Evolutionary conservation across 2,888 invertebrate species (phyloP), one percentile per base, ranked within the genome.

Genomic region (Hedya salicella): DNA sequence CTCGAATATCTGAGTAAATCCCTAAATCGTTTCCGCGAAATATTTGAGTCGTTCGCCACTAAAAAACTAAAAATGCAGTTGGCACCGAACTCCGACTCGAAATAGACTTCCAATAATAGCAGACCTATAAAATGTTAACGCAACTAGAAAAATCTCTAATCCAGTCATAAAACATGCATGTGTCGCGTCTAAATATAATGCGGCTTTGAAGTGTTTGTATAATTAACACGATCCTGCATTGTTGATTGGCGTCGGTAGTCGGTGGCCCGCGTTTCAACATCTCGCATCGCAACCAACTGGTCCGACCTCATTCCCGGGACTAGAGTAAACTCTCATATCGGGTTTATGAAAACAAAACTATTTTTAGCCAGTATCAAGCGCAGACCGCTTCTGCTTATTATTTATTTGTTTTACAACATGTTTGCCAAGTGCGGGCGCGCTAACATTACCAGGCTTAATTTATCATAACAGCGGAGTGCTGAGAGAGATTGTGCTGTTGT

Each of bases 291-390:
- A 86, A 87, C 91, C 88, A 89, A 87, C 84, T 86, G 82, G 83
- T 83, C 84, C 88, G 89, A 91, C 91, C 91, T 86, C 89, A 88
- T 91, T 91, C 86, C 80, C 79, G 81, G n/a, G 82, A 85, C 86
- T 85, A 85, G 86, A 82, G 87, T 89, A 88, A 87, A 88, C 86
- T 89, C 85, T 85, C 86, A 86, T 88, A 89, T 90, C 85, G 86
- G 81, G 79, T 82, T 86, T 88, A 89, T 88, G 87, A 89, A 89
- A 88, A 89, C 88, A 89, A 78, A 78, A 72, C 85, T 91, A 91
- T 90, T 89, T 90, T 87, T 85, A 89, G 86, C 79, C 75, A 75
- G 78, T 83, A 84, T 77, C 73, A 80, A 83, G 79, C 80, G 69
- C 83, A 83, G 82, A 85, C 83, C 79, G 81, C 82, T 84, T 78